Base-by-base conservation (phyloP, 2,113 vertebrate species). In the Nanorana parkeri region DNA sequence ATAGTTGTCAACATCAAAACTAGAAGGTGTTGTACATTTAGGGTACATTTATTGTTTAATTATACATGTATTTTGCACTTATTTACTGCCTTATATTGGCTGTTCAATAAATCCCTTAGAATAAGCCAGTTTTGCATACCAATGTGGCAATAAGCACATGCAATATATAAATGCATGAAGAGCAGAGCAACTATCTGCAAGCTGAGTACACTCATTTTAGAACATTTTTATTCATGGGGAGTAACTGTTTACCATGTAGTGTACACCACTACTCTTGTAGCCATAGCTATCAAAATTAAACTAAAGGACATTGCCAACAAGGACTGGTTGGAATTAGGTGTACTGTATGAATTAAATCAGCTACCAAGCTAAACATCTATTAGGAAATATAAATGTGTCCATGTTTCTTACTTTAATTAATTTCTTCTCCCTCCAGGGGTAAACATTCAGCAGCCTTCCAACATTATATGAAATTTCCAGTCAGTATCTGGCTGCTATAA, bases 351-450 rank as follows among this genome's bases (percentile, higher is more conserved):
- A 36, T 23, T 63, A 63, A 61, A 24, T 24, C 17, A 10, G 26
- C 36, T 72, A 52, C 16, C 6, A 28, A 54, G 52, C 28, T 77
- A 60, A 13, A 77, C 5, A 63, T 77, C 74, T 64, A 77, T 26
- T 24, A 64, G 29, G 3, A 16, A 17, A 64, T 19, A 26, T 21
- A 77, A 69, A 52, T 61, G 3, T 60, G 72, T 3, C 20, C 20
- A 29, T 32, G 26, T 36, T 23, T 56, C 55, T 21, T 75, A 21
- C 24, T 61, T 41, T 76, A 76, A 76, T 76, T 20, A 76, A 76
- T 76, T 56, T 5, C 13, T 17, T 17, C 32, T 77, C 32, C n/a
- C 58, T 64, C 69, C 69, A 63, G 56, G 73, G 56, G 56, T 76
- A 63, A 76, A 63, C 29, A 63, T 77, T 20, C 23, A 51, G n/a